Conservation (phyloP, 2,888 invertebrate genomes). For the Agriopis marginaria region DNA sequence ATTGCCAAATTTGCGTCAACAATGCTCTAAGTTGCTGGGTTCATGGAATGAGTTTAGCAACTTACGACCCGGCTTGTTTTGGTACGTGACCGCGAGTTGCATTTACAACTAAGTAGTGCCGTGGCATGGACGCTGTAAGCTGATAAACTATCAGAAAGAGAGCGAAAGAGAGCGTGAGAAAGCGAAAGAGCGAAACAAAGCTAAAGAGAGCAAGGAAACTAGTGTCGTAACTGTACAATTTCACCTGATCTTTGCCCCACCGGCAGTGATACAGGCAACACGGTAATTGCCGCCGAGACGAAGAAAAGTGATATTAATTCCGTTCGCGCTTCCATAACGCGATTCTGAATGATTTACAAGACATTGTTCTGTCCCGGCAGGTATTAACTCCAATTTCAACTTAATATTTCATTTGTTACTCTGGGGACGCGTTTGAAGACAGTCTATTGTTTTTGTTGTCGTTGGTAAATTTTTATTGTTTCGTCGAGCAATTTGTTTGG, state of each 20-base stretch:
- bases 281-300: constrained; percentile 78
- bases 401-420: constrained; percentile 67
- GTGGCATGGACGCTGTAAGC: no score
- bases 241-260: constrained; percentile 58
- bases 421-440: constrained; percentile 58
- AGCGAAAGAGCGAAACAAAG: neutral
- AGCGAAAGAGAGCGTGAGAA: no score
- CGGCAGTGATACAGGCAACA: constrained; percentile 77
- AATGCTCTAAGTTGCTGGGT: no score
- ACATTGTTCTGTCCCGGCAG: constrained; percentile 59
- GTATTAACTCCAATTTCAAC: constrained; percentile 61
- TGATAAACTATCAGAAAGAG: no score
- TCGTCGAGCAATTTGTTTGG: constrained; percentile 1
- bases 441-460: constrained; percentile 49
- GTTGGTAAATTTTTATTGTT: constrained; percentile 40
- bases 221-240: constrained; percentile 41
- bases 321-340: constrained; percentile 61
- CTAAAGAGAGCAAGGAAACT: neutral
- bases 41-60: no score
- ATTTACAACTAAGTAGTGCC: no score
- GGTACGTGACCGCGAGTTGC: no score
- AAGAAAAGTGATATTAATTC: constrained; percentile 82
- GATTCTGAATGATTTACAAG: constrained; percentile 71
- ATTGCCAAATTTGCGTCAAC: no score
- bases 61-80: no score